Base-by-base conservation (phyloP, 2,113 vertebrate species). In the Beaufortia kweichowensis region DNA sequence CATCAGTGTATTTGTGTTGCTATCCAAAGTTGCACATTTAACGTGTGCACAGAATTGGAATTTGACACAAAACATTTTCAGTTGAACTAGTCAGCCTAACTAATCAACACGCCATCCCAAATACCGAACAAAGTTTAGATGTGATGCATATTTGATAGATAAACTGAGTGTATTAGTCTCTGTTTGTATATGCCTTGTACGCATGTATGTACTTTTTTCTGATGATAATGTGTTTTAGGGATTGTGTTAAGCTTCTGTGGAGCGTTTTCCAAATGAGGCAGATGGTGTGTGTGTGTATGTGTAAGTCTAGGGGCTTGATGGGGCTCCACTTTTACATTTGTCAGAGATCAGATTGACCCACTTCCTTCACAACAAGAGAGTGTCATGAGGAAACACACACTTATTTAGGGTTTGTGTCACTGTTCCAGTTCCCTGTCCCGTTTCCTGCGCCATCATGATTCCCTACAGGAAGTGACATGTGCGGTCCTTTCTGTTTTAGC, bases 401-500 rank as follows among this genome's bases (percentile, higher is more conserved):
- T 21, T 21, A 57, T 76, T 65, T 46, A 19, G 50, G 48, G 57
- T 55, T 33, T 70, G 46, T 59, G 31, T 48, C 55, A 48, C n/a
- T 19, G 1, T 43, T 28, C 33, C 4, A 9, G n/a, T 17, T 35
- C 15, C 31, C 68, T 9, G 3, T 21, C 21, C 48, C 31, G 56
- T 43, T 72, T 77, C 73, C 74, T 60, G 23, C 57, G 48, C 72
- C 61, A 74, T 77, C 46, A 57, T 60, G 68, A 77, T 73, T 73
- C 53, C 75, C 41, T 67, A 59, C 75, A 81, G 79, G 68, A 81
- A 81, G 70, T 77, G 62, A 73, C 75, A 77, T 0, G 61, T 77
- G 75, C 73, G 57, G 29, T 67, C 79, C 72, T 72, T 60, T 70
- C 68, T 81, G 23, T 35, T 28, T 72, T 53, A 15, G 41, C 11